Evolutionary conservation across 2,113 vertebrate genomes (phyloP), one percentile per base, ranked within the genome.

Genomic region (Petromus typicus): DNA sequence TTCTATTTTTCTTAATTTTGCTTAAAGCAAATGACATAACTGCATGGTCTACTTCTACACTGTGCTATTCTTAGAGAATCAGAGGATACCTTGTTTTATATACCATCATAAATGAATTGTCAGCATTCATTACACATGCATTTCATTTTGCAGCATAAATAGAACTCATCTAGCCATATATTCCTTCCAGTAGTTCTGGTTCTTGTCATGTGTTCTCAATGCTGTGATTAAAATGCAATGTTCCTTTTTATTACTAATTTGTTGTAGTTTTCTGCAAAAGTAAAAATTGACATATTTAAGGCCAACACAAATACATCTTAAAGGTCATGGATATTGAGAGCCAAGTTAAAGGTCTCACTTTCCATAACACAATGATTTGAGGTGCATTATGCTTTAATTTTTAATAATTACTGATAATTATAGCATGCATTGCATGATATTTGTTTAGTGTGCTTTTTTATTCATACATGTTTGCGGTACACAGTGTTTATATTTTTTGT

Each of bases 171-270:
- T 48, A 63, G 81, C 10, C 13, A 57, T 51, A 71, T 4, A 40
- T 12, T 27, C 13, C 32, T 92, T 88, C 13, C 12, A 12, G 51
- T 89, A 59, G 27, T 12, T 37, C 37, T 67, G 18, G 37, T 56
- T 45, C 40, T 27, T 40, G 2, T 10, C 18, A 59, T 45, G 73
- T 66, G 22, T 43, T 76, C 37, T 89, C 14, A 81, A 3, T 40
- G 83, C 37, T 89, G 32, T 40, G 3, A 91, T 86, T 82, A 81
- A 78, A 93, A 85, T n/a, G 43, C 81, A 82, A 93, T 66, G 22
- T 64, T 94, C 30, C 64, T 56, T 67, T 92, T 73, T 84, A 90
- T 57, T 91, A 86, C 17, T 83, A 69, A 73, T 79, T 83, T 93
- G 90, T 48, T 78, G 10, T 51, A 48, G 6, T 63, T 90, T 90